Percentiles rank a stretch among this genome's conserved stretches.
Evolutionary conservation across 2,113 vertebrate species (phyloP).

Genomic region (Argyrosomus japonicus): DNA sequence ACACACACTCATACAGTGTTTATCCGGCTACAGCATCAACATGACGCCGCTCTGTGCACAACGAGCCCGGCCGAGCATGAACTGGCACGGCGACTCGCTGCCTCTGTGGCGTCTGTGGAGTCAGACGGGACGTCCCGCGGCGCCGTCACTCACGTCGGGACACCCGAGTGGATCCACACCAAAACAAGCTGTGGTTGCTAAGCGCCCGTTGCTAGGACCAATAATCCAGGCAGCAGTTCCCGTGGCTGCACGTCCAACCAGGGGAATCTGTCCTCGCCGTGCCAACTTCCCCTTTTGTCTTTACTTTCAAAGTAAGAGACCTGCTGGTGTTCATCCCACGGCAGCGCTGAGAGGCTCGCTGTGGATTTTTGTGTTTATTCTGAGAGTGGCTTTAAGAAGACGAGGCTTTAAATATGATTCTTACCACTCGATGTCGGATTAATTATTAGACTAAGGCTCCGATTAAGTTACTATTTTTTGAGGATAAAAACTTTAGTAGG

Average conservation of each 20-base stretch:
- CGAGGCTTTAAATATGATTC: too few relatives aligned
- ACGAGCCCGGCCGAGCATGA: background rate
- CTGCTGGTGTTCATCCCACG: background rate
- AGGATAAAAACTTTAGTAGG: too few relatives aligned
- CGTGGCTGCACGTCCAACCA: slow-evolving; percentile 24
- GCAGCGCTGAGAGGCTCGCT: background rate
- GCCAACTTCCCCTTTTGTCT: slow-evolving; percentile 34
- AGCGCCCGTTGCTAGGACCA: slow-evolving; percentile 47
- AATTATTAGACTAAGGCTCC: too few relatives aligned
- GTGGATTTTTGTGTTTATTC: too few relatives aligned
- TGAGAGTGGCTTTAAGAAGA: too few relatives aligned
- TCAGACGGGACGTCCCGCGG: background rate
- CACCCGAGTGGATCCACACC: slow-evolving; percentile 25
- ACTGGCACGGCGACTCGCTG: background rate
- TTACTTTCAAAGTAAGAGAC: slow-evolving; percentile 23
- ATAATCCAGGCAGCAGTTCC: slow-evolving; percentile 3
- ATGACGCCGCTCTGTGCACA: slow-evolving; percentile 8
- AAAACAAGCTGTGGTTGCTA: slow-evolving; percentile 49
- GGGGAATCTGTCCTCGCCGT: slow-evolving; percentile 18
- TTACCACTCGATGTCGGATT: too few relatives aligned
- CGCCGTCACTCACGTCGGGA: background rate
- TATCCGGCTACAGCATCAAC: slow-evolving; percentile 30
- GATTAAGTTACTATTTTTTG: too few relatives aligned
- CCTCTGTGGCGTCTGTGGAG: slow-evolving; percentile 15
- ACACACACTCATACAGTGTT: background rate